Evolutionary conservation across 2,113 vertebrate genomes (phyloP).

Genomic region (Accipiter cooperii): DNA sequence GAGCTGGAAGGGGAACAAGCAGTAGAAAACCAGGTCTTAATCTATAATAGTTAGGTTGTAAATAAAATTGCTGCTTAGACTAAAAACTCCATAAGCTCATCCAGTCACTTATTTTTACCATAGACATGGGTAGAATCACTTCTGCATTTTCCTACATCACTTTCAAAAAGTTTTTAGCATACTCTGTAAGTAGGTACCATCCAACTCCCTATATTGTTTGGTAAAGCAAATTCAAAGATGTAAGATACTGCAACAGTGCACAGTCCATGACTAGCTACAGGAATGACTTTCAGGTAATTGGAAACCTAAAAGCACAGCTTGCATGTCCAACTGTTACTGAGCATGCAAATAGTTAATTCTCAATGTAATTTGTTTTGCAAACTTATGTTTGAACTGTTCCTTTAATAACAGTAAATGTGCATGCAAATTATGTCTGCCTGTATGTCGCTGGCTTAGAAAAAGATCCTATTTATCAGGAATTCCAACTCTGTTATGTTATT

Average conservation of each 20-base stretch:
- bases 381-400: not conserved
- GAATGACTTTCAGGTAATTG: not conserved
- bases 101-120: not conserved
- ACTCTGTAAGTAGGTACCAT: not conserved
- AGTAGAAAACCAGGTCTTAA: not conserved
- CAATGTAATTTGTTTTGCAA: not conserved
- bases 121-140: not conserved
- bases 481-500: not conserved
- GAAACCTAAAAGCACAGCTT: not conserved
- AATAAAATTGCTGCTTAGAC: too few relatives aligned
- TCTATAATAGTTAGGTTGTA: not conserved
- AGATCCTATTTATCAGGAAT: not conserved
- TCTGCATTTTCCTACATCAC: not conserved
- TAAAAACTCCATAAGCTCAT: not conserved
- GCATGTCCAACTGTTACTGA: not conserved
- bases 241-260: not conserved
- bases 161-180: not conserved
- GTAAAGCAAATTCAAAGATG: not conserved
- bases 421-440: not conserved
- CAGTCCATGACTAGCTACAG: not conserved
- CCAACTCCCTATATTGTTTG: not conserved
- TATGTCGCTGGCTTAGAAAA: not conserved
- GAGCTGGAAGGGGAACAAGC: not conserved
- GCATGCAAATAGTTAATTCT: not conserved
- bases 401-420: not conserved